Conservation (phyloP, 2,113 vertebrate genomes). For the Protobothrops flavoviridis region DNA sequence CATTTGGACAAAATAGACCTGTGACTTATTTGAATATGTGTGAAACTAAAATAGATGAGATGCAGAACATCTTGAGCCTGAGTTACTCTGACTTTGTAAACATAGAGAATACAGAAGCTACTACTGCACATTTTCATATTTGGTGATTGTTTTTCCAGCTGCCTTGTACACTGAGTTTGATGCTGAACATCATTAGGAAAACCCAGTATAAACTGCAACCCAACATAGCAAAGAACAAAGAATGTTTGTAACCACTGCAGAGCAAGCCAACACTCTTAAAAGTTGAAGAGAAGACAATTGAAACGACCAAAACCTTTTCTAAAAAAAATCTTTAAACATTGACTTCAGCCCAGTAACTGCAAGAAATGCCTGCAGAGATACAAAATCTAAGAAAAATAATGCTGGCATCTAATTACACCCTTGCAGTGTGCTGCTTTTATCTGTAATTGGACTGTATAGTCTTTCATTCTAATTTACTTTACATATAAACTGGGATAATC, state of each 20-base stretch:
- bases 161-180: no score
- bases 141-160: neutral
- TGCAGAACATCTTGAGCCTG: neutral
- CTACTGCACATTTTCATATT: neutral
- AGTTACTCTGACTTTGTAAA: neutral
- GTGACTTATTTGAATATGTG: neutral
- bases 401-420: conserved; percentile 98
- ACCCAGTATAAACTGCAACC: neutral
- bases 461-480: conserved; percentile 99
- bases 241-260: neutral
- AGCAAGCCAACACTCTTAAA: conserved; percentile 15
- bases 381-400: conserved; percentile 89
- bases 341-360: conserved; percentile 71
- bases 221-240: neutral
- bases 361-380: conserved; percentile 79
- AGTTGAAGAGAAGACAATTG: conserved; percentile 50
- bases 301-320: conserved; percentile 46
- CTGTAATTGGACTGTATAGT: conserved; percentile 99
- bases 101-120: neutral
- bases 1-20: neutral
- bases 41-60: neutral
- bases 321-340: conserved; percentile 63
- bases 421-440: conserved; percentile 98
- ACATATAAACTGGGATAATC: conserved; percentile 99
- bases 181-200: neutral